A percentile compares a stretch with the other conserved stretches of the same genome.
Evolutionary conservation across 1,140 invertebrate species (phyloP).

Genomic region (Bombus sibiricus): DNA sequence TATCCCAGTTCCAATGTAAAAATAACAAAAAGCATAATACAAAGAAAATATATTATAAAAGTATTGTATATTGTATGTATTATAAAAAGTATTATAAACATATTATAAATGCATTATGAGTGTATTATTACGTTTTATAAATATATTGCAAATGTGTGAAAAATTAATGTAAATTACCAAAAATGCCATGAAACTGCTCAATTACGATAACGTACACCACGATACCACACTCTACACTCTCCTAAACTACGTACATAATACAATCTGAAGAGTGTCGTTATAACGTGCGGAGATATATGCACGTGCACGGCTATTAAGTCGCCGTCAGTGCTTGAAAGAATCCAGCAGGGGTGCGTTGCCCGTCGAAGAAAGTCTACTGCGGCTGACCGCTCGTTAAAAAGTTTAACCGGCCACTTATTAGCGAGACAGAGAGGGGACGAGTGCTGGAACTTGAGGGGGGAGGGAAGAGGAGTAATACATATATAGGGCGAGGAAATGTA

Average conservation of each 20-base stretch:
- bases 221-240: not conserved
- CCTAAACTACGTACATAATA: conserved; percentile 17
- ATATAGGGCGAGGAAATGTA: conserved; percentile 59
- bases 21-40: too few relatives aligned
- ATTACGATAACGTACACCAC: not conserved
- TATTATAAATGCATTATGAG: too few relatives aligned
- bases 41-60: too few relatives aligned
- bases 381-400: conserved; percentile 70
- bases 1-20: too few relatives aligned
- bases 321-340: conserved; percentile 64
- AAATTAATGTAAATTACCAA: too few relatives aligned
- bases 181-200: not conserved
- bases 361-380: conserved; percentile 47
- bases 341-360: conserved; percentile 46
- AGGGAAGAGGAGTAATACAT: conserved; percentile 2
- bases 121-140: too few relatives aligned
- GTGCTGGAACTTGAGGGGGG: not conserved
- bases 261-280: conserved; percentile 45
- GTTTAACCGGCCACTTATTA: conserved; percentile 70
- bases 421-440: conserved; percentile 16
- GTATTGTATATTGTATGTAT: too few relatives aligned
- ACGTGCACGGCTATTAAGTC: conserved; percentile 53
- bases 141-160: too few relatives aligned
- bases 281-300: conserved; percentile 45
- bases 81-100: too few relatives aligned